Percentiles rank a stretch among this genome's conserved stretches.
These are phyloP conservation scores for Cheilinus undulatus DNA, from an alignment of 2,113 vertebrate species.

Conservation along the genomic window DNA sequence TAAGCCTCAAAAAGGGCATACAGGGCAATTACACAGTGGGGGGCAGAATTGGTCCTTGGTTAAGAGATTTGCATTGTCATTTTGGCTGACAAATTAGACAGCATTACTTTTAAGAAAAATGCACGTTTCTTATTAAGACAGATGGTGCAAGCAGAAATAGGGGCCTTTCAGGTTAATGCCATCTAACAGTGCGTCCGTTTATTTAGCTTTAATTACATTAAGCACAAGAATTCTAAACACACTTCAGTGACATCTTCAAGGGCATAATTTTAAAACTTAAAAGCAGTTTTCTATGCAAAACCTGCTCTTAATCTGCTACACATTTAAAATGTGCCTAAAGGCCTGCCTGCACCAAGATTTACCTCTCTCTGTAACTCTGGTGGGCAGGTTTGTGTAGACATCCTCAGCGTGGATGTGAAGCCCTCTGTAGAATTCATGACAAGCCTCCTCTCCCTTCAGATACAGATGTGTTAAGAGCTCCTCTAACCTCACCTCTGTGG, in stretches of 20 bases:
- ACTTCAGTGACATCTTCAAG: background rate
- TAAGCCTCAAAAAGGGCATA: constrained; percentile 27
- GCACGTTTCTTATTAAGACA: background rate
- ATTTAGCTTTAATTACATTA: background rate
- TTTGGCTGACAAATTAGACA: background rate
- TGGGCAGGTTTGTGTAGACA: constrained; percentile 88
- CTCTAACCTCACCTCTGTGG: constrained; percentile 84
- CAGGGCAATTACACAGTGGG: constrained; percentile 40
- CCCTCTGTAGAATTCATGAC: constrained; percentile 93
- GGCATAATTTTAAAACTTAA: background rate
- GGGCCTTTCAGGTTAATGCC: background rate
- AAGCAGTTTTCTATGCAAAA: background rate
- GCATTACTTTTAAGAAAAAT: background rate
- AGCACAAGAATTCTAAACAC: background rate
- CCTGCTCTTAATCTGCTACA: background rate
- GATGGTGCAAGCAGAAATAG: background rate
- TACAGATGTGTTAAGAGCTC: constrained; percentile 88
- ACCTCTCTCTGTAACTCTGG: constrained; percentile 85
- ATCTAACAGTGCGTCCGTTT: background rate
- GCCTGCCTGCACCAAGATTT: background rate
- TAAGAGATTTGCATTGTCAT: background rate
- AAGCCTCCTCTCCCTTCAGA: constrained; percentile 88
- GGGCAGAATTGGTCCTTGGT: constrained; percentile 9
- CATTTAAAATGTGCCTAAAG: background rate
- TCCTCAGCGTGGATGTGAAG: constrained; percentile 91